These are phyloP conservation scores for Helarctos malayanus DNA, from an alignment of 2,797 vertebrate genomes.

Conservation along the genomic window DNA sequence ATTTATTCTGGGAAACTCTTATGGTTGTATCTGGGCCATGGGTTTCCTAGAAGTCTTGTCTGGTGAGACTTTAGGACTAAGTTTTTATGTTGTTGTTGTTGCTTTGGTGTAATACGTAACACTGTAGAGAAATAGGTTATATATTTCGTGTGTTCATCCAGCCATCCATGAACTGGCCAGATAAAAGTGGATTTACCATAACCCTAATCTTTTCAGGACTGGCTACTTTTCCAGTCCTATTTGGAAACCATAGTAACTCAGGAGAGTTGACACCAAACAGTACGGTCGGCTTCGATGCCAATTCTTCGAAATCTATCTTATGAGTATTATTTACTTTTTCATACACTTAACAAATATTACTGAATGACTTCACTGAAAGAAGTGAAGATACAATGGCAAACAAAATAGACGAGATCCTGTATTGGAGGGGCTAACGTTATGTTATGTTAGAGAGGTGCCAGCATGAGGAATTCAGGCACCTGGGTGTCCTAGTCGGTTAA, in stretches of 20 bases:
- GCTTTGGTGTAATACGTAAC: neutral
- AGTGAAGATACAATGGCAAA: neutral
- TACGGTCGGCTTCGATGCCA: neutral
- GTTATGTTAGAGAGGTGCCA: neutral
- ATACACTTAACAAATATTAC: neutral
- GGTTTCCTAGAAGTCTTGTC: neutral
- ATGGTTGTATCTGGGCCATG: neutral
- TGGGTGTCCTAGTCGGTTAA: neutral
- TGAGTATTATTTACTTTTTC: neutral
- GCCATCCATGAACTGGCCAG: neutral
- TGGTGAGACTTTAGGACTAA: slow-evolving; percentile 21
- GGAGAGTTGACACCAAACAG: rapidly evolving
- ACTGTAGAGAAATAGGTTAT: neutral
- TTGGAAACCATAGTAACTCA: neutral
- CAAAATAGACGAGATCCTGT: neutral
- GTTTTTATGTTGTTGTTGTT: neutral
- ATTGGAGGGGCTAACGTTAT: rapidly evolving
- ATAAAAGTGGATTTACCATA: neutral
- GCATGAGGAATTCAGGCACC: neutral
- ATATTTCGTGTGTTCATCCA: neutral
- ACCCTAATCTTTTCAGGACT: neutral
- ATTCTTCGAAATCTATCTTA: neutral
- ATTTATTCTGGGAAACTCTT: neutral
- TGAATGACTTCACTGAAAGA: neutral
- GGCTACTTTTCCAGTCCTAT: neutral